Evolutionary conservation across 2,113 vertebrate species (phyloP), one percentile per base, ranked within the genome.

Genomic region (Gymnobelideus leadbeateri): DNA sequence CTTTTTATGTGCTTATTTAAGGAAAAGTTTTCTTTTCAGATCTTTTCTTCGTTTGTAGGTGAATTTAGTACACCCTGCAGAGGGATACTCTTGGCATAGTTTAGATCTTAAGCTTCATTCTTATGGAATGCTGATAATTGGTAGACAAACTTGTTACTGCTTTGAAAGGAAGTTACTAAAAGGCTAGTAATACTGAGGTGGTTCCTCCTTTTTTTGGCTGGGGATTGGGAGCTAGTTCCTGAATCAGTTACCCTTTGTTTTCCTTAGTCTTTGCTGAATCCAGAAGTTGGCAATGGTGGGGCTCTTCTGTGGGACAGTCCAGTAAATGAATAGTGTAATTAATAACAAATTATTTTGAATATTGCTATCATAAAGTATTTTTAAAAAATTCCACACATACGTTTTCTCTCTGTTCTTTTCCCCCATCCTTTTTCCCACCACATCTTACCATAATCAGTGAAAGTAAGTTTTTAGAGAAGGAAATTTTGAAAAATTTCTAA

Each of bases 191-290:
- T 50, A 4, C 89, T 28, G 49, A 90, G 89, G 93, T 96, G 90
- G 92, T 95, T 93, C 23, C 8, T 11, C 0, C 24, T 12, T 3
- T 50, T 31, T 28, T 50, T 47, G 89, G 24, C 50, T 16, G 51
- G 96, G 95, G 51, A 24, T 91, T 95, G 92, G 54, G 51, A 89
- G 26, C 93, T 96, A 92, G 84, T 90, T 84, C 94, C 50, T 49
- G 57, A 89, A 47, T 93, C n/a, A 77, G 61, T 68, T 37, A 91
- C 9, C 5, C 92, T 9, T 52, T 50, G 54, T 91, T 92, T 61
- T 95, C 28, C 6, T 92, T 93, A 46, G 3, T 77, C 57, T 92
- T 89, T 77, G 90, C 47, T 68, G 92, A 95, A 53, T 95, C 61
- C 91, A 9, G 43, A 61, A 92, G 61, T 84, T 93, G 95, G 61